Evolutionary conservation across 2,888 invertebrate species (phyloP).

Genomic region (Acanthacorydalis orientalis): DNA sequence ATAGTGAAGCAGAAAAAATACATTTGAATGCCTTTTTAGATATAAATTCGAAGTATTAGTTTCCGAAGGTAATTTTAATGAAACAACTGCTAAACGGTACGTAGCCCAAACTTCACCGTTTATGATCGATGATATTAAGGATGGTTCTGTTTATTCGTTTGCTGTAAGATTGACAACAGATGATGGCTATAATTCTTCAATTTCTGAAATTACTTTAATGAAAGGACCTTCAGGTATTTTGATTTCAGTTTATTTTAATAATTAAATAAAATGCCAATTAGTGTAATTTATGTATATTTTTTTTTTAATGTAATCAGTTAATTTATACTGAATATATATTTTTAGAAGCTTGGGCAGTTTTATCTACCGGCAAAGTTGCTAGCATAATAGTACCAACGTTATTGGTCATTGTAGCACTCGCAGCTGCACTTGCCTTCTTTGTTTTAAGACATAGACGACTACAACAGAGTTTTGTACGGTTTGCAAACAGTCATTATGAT

Average conservation of each 20-base stretch:
- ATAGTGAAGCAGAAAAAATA: too few species aligned
- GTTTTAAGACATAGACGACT: conserved; percentile 53
- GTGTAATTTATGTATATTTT: too few species aligned
- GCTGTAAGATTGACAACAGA: conserved; percentile 42
- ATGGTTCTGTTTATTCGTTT: conserved; percentile 37
- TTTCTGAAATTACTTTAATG: conserved; percentile 38
- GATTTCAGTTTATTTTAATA: too few species aligned
- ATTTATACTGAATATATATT: background rate
- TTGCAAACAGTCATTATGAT: conserved; percentile 74
- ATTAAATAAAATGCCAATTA: too few species aligned
- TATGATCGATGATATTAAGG: conserved; percentile 31
- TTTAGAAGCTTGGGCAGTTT: conserved; percentile 11
- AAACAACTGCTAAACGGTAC: conserved; percentile 31
- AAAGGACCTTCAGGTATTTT: conserved; percentile 20
- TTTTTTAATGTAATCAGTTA: too few species aligned
- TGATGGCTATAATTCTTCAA: conserved; percentile 41
- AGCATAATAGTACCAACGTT: conserved; percentile 29
- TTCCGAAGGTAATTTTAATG: conserved; percentile 33
- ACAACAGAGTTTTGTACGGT: conserved; percentile 61
- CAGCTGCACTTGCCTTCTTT: conserved; percentile 42
- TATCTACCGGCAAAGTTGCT: conserved; percentile 1
- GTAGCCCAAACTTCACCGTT: conserved; percentile 36
- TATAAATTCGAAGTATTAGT: conserved; percentile 49
- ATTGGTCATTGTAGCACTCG: conserved; percentile 34
- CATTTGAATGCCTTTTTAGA: conserved; percentile 17